Conservation (phyloP, 2,797 vertebrate species). For the Thalassophryne amazonica region DNA sequence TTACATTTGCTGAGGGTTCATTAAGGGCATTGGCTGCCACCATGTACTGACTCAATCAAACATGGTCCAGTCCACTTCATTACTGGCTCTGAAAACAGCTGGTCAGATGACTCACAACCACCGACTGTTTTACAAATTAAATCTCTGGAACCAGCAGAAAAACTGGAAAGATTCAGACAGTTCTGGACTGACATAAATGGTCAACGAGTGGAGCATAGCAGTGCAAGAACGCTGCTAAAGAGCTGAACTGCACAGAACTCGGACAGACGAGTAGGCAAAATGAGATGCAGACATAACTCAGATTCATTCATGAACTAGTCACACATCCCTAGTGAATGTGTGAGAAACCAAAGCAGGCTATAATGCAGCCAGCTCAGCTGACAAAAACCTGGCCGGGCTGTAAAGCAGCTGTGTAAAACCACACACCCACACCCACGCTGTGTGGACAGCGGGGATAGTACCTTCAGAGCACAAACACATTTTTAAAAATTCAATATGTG, state of each 20-base stretch:
- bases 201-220: background rate
- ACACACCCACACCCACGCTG: background rate
- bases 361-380: slow-evolving; percentile 55
- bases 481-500: no score
- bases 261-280: slow-evolving; percentile 8
- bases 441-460: no score
- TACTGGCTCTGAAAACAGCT: slow-evolving; percentile 19
- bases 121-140: slow-evolving; percentile 32
- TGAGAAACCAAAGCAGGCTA: slow-evolving; percentile 67
- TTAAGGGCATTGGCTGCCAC: slow-evolving; percentile 44
- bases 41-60: slow-evolving; percentile 15
- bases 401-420: slow-evolving; percentile 54
- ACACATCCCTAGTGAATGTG: slow-evolving; percentile 59
- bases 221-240: background rate
- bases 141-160: slow-evolving; percentile 18
- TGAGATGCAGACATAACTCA: slow-evolving; percentile 33
- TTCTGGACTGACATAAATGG: background rate
- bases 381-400: slow-evolving; percentile 48
- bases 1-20: slow-evolving; percentile 60
- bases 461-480: no score
- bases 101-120: slow-evolving; percentile 33
- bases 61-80: slow-evolving; percentile 13
- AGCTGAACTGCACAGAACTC: background rate
- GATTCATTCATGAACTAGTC: slow-evolving; percentile 43
- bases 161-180: background rate